Base-by-base conservation (phyloP, 2,888 invertebrate species). In the Teleogryllus oceanicus region DNA sequence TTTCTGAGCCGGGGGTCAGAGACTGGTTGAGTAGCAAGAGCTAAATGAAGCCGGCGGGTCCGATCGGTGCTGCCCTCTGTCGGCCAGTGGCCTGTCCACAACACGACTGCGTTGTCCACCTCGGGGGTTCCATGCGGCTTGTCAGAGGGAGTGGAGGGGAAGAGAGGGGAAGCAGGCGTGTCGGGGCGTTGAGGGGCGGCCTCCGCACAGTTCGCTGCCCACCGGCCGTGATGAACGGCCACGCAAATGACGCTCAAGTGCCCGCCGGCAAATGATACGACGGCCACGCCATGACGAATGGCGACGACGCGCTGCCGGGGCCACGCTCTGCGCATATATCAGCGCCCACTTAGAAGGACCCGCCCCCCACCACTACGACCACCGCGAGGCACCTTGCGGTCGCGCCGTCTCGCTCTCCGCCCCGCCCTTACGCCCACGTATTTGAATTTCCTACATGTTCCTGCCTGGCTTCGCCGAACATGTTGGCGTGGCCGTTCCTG, bases 261-360 rank as follows among this genome's bases (percentile, higher is more conserved):
- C 37, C 62, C 62, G n/a, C 62, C 62, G 62, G 62, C 62, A 62
- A 62, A 16, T 62, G 62, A 62, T 62, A n/a, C 62, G 62, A 18
- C 62, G 62, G 62, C 62, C 62, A n/a, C 62, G 62, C 62, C 62
- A 62, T 62, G 62, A 62, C 62, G n/a, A n/a, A 62, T n/a, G 13
- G 62, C 62, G 62, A 62, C 62, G 62, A 62, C n/a, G 62, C 62
- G 62, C 16, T n/a, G 62, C 16, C n/a, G 16, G 13, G 62, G 62
- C n/a, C 62, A 62, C 62, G 62, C 62, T n/a, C 62, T 13, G 16
- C 62, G n/a, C 62, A 62, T 62, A 62, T 13, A 62, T 62, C 62
- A 62, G n/a, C 4, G 62, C 16, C 62, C 62, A 62, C 62, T 62
- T 62, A 62, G 62, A 13, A 18, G 62, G 16, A 16, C 16, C 62